Evolutionary conservation across 2,113 vertebrate genomes (phyloP).

Genomic region (Scomber colias): DNA sequence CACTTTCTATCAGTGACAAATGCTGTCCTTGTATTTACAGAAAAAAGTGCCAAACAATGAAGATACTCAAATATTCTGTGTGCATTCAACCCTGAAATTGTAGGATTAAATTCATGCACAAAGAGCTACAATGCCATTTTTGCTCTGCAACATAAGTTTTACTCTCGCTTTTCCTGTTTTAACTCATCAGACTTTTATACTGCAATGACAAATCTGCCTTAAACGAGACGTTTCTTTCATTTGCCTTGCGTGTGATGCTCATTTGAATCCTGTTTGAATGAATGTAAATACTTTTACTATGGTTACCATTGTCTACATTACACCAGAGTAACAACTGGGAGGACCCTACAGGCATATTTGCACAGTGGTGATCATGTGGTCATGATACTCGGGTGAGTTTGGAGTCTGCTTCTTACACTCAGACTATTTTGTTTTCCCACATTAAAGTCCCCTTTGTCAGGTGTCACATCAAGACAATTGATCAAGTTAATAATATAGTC

Average conservation of each 20-base stretch:
- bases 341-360: constrained; percentile 40
- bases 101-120: constrained; percentile 28
- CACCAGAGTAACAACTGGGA: constrained; percentile 41
- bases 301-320: constrained; percentile 61
- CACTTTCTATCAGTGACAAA: constrained; percentile 22
- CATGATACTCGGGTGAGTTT: background rate
- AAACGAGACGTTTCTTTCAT: constrained; percentile 23
- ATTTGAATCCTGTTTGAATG: constrained; percentile 71
- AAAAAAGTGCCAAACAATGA: constrained; percentile 18
- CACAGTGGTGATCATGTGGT: constrained; percentile 25
- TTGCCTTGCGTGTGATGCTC: constrained; percentile 44
- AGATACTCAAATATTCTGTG: constrained; percentile 34
- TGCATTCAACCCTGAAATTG: constrained; percentile 45
- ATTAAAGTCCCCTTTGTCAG: background rate
- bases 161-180: constrained; percentile 10
- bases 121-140: constrained; percentile 3
- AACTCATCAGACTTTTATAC: constrained; percentile 34
- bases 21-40: constrained; percentile 34
- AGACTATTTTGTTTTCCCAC: constrained; percentile 5
- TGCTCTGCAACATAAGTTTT: constrained; percentile 9
- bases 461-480: constrained; percentile 30
- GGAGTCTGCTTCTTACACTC: background rate
- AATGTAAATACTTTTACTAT: constrained; percentile 64
- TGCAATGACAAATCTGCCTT: background rate
- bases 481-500: constrained; percentile 14